phyloP scores from a whole-genome alignment of 2,888 invertebrate genomes.

The Dryobotodes eremita region DNA sequence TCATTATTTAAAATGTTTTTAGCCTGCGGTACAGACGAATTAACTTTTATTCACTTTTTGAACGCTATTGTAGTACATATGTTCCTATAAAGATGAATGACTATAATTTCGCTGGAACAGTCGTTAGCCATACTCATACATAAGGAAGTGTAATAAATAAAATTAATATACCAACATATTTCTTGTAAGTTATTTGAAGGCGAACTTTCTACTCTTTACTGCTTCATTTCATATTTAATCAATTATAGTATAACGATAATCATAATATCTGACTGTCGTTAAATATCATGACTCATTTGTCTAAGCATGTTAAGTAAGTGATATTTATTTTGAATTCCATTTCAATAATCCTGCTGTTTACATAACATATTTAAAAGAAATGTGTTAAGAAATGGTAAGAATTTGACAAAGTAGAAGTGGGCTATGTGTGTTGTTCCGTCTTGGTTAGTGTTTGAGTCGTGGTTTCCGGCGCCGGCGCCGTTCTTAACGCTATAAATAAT shows the following conservation, averaged over 20 bases:
- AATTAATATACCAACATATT: constrained; percentile 26
- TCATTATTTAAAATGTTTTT: constrained; percentile 6
- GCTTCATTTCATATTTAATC: constrained; percentile 25
- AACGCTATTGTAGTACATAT: background rate
- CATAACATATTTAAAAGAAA: constrained; percentile 38
- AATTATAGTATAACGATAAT: constrained; percentile 24
- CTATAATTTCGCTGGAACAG: constrained; percentile 22
- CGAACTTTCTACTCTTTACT: constrained; percentile 50
- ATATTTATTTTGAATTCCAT: constrained; percentile 15
- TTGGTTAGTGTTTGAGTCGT: constrained; percentile 81
- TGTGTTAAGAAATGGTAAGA: constrained; percentile 40
- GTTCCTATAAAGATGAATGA: constrained; percentile 10
- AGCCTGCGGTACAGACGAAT: constrained; percentile 1
- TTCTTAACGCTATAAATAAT: constrained; percentile 88
- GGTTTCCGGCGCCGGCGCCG: constrained; percentile 89
- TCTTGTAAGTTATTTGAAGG: constrained; percentile 31
- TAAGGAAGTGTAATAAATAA: constrained; percentile 33
- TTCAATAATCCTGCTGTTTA: constrained; percentile 38
- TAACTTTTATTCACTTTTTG: constrained; percentile 10
- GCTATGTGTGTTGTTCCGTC: constrained; percentile 80
- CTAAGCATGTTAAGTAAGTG: constrained; percentile 4
- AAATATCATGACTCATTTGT: constrained; percentile 30
- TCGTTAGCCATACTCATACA: constrained; percentile 25
- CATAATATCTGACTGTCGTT: constrained; percentile 19
- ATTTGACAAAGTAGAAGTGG: constrained; percentile 53